Evolutionary conservation across 2,797 vertebrate species (phyloP).

Genomic region (Tinamus major): DNA sequence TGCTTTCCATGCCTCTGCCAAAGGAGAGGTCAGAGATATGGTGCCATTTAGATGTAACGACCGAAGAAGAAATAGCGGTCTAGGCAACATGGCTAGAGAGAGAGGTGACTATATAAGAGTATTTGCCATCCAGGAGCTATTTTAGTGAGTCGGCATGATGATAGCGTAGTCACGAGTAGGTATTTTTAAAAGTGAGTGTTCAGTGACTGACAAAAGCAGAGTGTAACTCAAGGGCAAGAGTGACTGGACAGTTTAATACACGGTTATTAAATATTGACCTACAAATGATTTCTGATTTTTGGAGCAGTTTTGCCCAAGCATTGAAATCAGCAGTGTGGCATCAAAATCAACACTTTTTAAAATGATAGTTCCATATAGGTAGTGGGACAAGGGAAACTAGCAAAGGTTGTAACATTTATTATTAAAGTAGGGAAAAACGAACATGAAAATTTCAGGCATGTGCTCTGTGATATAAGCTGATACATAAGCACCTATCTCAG

Average conservation of each 20-base stretch:
- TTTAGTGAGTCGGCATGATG: background rate
- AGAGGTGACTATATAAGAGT: background rate
- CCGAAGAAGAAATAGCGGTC: background rate
- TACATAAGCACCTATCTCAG: background rate
- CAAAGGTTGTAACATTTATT: background rate
- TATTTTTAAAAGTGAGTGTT: constrained; percentile 3
- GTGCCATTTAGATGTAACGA: background rate
- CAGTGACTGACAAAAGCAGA: background rate
- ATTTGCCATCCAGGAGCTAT: background rate
- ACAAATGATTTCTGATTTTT: constrained; percentile 17
- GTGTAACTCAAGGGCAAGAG: background rate
- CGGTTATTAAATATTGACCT: background rate
- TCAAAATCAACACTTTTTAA: background rate
- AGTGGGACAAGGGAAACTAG: background rate
- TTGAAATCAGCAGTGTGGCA: background rate
- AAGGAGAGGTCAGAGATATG: background rate
- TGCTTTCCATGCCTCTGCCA: background rate
- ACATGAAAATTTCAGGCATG: background rate
- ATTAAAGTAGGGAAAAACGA: background rate
- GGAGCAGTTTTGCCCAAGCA: background rate
- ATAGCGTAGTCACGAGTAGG: background rate
- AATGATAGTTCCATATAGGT: background rate
- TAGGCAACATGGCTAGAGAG: background rate
- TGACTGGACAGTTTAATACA: background rate
- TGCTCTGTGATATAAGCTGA: background rate